A percentile compares a stretch with the other conserved stretches of the same genome.
phyloP scores from a whole-genome alignment of 2,113 vertebrate genomes.

The Syrrhaptes paradoxus region DNA sequence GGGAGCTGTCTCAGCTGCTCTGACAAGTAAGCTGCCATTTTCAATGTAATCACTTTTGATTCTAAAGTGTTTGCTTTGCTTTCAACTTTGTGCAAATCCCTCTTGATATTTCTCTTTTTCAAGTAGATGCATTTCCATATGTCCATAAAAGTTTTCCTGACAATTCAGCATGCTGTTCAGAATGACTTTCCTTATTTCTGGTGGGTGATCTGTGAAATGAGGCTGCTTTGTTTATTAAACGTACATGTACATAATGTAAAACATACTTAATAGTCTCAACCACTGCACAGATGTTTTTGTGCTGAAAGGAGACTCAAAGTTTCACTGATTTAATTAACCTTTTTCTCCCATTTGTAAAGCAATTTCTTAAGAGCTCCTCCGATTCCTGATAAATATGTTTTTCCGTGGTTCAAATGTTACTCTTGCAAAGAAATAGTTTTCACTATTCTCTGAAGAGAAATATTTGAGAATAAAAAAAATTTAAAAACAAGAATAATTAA shows the following conservation, averaged over 20 bases:
- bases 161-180: neutral
- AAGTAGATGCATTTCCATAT: constrained; percentile 46
- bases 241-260: neutral
- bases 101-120: constrained; percentile 49
- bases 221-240: constrained; percentile 34
- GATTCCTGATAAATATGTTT: neutral
- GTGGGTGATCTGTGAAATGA: neutral
- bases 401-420: neutral
- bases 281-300: constrained; percentile 18
- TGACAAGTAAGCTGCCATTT: constrained; percentile 50
- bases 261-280: neutral
- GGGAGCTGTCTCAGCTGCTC: neutral
- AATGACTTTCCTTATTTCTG: neutral
- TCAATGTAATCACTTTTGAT: constrained; percentile 32
- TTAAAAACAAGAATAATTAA: too few species aligned
- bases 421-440: neutral
- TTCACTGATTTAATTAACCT: neutral
- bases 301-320: neutral
- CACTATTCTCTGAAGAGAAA: neutral
- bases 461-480: neutral
- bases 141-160: constrained; percentile 47
- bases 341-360: neutral
- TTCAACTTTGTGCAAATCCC: constrained; percentile 60
- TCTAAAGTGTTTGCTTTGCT: constrained; percentile 48
- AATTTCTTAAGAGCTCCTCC: neutral